These are phyloP conservation scores for Pachypanchax playfairii DNA, from an alignment of 2,113 vertebrate species.

Conservation along the genomic window DNA sequence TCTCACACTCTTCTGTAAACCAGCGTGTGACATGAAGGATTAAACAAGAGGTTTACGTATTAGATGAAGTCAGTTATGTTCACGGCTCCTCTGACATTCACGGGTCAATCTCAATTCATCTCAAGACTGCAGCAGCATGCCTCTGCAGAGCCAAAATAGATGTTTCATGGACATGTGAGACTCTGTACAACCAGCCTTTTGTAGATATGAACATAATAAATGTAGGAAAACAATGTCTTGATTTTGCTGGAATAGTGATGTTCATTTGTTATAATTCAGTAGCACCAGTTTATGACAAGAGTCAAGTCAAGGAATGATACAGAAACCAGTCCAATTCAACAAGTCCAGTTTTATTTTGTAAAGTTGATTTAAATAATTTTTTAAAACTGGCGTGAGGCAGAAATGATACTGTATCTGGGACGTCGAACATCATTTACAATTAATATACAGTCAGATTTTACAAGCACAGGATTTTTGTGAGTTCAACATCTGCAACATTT, in stretches of 20 bases:
- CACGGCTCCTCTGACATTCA: constrained; percentile 18
- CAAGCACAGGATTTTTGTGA: background rate
- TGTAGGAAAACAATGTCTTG: background rate
- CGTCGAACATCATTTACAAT: background rate
- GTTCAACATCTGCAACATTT: background rate
- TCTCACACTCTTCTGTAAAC: no score
- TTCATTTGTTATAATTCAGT: no score
- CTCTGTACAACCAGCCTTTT: constrained; percentile 4
- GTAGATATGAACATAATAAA: background rate
- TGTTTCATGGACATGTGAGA: constrained; percentile 5
- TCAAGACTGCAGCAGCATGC: constrained; percentile 18
- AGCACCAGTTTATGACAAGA: no score
- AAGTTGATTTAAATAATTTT: no score
- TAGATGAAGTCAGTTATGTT: constrained; percentile 4
- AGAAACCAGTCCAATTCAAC: no score
- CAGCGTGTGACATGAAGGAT: background rate
- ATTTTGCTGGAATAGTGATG: background rate
- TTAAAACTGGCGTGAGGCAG: no score
- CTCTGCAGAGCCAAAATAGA: constrained; percentile 29
- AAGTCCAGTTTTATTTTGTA: no score
- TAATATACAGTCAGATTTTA: background rate
- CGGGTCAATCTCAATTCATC: constrained; percentile 20
- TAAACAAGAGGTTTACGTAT: background rate
- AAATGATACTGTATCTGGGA: background rate
- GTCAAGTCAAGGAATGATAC: no score